A percentile compares a stretch with the other conserved stretches of the same genome.
phyloP scores from a whole-genome alignment of 2,113 vertebrate species.

The Apus apus region DNA sequence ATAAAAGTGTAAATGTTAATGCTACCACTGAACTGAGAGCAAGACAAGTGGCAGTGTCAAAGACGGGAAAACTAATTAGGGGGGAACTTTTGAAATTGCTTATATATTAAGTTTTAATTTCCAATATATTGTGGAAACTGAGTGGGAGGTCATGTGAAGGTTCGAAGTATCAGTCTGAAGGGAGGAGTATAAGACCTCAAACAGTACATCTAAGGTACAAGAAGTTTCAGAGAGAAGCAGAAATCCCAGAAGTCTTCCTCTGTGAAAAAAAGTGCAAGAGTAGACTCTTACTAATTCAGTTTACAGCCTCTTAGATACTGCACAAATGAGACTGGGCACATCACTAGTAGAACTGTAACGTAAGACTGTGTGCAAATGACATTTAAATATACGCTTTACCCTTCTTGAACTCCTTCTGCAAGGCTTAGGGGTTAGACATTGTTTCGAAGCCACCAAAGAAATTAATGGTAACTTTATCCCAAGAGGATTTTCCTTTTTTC shows the following conservation, averaged over 20 bases:
- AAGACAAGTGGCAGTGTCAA: background rate
- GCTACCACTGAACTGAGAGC: background rate
- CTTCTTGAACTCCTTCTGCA: background rate
- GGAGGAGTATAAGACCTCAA: background rate
- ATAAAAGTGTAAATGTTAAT: background rate
- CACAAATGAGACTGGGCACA: background rate
- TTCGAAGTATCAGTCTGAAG: background rate
- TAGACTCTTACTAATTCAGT: background rate
- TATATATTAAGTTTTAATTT: background rate
- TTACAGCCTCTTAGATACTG: background rate
- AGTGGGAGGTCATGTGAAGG: rapidly evolving
- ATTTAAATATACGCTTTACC: background rate
- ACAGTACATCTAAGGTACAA: background rate
- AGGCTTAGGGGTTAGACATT: background rate
- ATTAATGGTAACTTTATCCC: background rate
- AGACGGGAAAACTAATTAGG: background rate
- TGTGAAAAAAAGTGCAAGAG: background rate
- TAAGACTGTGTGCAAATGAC: background rate
- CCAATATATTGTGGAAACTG: background rate
- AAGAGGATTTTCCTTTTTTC: background rate
- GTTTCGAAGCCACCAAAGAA: background rate
- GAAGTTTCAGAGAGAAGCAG: background rate
- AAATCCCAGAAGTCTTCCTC: background rate
- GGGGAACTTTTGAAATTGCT: background rate
- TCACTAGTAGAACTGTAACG: background rate